Evolutionary conservation across 2,797 vertebrate genomes (phyloP), one percentile per base, ranked within the genome.

Genomic region (Geranospiza caerulescens): DNA sequence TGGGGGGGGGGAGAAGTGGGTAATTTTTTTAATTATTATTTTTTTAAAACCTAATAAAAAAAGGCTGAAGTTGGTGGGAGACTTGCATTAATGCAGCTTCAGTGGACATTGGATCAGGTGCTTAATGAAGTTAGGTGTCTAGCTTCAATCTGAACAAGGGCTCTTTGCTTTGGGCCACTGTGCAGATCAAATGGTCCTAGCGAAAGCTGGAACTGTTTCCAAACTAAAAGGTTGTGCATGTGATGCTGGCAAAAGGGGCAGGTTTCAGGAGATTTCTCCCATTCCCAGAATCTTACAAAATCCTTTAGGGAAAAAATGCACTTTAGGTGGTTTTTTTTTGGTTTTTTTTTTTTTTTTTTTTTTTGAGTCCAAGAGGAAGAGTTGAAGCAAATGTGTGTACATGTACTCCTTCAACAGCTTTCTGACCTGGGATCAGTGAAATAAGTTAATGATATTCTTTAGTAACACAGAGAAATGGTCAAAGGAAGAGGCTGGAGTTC

Each of bases 171-270:
- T 18, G 55, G 27, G 60, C 50, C 19, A 3, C 29, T 5, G 18
- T 3, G 5, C 33, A 9, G 58, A 19, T 33, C 42, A 31, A 15
- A 42, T 14, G 26, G 23, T 34, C 9, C 36, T 80, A 56, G 42
- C 2, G 11, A 74, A 48, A 40, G 25, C 56, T 50, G 34, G 50
- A 44, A 34, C 27, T 21, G 3, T 6, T 55, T 70, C 44, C 47
- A 29, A 52, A 11, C 33, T 3, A 5, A 31, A 45, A 27, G 15
- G 34, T 31, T 0, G 0, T 5, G 5, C 0, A 0, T 33, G 33
- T 66, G 62, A 21, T 3, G 31, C 20, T 67, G 76, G 59, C 31
- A 38, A 38, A 62, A 34, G n/a, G 34, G 15, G 4, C 13, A 44
- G 40, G 19, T 68, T 58, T 62, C 8, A 4, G 53, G 53, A 26